Conservation (phyloP, 2,888 invertebrate species). For the Caenorhabditis sulstoni region DNA sequence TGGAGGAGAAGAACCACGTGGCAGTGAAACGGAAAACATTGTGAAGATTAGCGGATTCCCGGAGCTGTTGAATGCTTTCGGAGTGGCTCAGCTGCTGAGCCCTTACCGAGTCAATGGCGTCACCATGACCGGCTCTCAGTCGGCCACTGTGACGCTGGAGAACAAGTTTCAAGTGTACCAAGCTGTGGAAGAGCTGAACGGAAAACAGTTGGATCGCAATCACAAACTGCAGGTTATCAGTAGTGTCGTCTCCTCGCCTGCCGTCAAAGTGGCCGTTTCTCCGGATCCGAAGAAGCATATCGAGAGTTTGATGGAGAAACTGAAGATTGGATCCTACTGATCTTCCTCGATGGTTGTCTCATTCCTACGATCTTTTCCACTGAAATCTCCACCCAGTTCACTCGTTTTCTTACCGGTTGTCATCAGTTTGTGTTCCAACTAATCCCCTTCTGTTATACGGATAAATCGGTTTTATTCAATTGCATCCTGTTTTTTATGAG, state of each 20-base stretch:
- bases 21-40: slow-evolving; percentile 30
- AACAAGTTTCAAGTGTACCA: slow-evolving; percentile 69
- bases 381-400: slow-evolving; percentile 6
- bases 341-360: neutral
- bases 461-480: too few species aligned
- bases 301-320: slow-evolving; percentile 30
- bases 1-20: slow-evolving; percentile 37
- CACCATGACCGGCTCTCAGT: slow-evolving; percentile 31
- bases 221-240: slow-evolving; percentile 31
- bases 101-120: slow-evolving; percentile 60
- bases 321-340: slow-evolving; percentile 20
- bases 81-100: slow-evolving; percentile 63
- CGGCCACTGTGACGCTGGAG: slow-evolving; percentile 62
- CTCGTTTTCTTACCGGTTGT: slow-evolving; percentile 14
- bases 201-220: slow-evolving; percentile 48
- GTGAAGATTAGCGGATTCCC: slow-evolving; percentile 60
- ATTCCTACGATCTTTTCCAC: neutral
- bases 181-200: slow-evolving; percentile 43
- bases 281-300: slow-evolving; percentile 18
- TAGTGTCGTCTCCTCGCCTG: slow-evolving; percentile 18
- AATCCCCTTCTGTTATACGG: too few species aligned
- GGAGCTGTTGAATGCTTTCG: slow-evolving; percentile 62
- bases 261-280: slow-evolving; percentile 15
- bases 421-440: too few species aligned
- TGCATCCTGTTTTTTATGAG: too few species aligned